Base-by-base conservation (phyloP, 2,888 invertebrate genomes). In the Patella depressa region DNA sequence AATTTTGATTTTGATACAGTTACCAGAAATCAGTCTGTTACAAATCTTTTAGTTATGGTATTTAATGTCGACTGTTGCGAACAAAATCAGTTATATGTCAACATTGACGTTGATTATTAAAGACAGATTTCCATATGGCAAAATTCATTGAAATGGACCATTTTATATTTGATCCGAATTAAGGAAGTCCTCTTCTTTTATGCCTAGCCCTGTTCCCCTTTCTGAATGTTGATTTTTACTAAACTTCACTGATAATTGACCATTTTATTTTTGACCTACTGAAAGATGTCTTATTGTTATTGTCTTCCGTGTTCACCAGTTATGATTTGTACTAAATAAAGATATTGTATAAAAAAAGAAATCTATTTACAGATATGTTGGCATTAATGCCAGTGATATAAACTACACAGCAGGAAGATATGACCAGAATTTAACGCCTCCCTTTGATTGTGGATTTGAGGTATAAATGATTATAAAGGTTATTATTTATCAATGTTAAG, bases 361-460 rank as follows among this genome's bases (percentile, higher is more conserved):
- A 45, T 45, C 45, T 45, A 9, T 73, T 82, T 83, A 15, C 80
- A 89, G 89, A 75, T 90, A 80, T 87, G 87, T 89, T n/a, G 90
- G 90, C n/a, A 88, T 91, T 24, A 91, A 91, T 87, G 91, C 91
- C 14, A 89, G 91, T 34, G 91, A 91, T 74, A 86, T 91, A 19
- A 91, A 91, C 78, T 88, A 86, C 74, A 85, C 90, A 12, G 89
- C 91, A 73, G 91, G 90, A 15, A 84, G 87, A 78, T 90, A 90
- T 85, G 87, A 88, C 74, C 82, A 86, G 7, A 80, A 78, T 12
- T 80, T 82, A 1, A 85, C 86, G 71, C 84, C 84, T 4, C 90
- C 90, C 9, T 85, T 90, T 78, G 88, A 88, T 75, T 79, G 82
- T 75, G 90, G 90, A 45, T 89, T 90, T 86, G 90, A 90, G 87